Conservation (phyloP, 2,797 vertebrate species). For the Sphenodon punctatus region DNA sequence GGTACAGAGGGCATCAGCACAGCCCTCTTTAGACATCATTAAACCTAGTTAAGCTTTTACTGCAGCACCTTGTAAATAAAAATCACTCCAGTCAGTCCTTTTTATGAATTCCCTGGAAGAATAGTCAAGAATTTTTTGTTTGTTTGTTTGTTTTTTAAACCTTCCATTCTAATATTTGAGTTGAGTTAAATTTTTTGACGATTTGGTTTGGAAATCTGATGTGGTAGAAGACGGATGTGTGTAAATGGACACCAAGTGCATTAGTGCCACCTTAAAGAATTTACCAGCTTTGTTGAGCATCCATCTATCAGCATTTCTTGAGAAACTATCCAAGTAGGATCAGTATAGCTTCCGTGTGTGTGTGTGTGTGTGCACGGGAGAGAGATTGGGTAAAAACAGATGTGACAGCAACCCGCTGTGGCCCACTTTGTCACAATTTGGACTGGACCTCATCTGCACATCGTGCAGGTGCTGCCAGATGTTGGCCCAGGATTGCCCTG, state of each 20-base stretch:
- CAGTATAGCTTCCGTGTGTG: background rate
- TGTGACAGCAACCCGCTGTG: too few relatives aligned
- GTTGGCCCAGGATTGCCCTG: too few relatives aligned
- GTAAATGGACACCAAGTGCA: background rate
- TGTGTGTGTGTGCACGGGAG: background rate
- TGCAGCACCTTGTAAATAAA: too few relatives aligned
- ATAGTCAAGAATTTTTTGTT: background rate
- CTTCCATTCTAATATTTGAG: background rate
- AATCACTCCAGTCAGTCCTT: background rate
- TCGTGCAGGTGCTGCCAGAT: too few relatives aligned
- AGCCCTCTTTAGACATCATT: background rate
- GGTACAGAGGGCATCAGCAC: background rate
- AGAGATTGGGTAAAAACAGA: too few relatives aligned
- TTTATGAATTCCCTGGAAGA: background rate
- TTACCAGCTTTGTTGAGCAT: background rate
- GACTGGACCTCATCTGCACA: too few relatives aligned
- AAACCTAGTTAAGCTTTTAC: background rate
- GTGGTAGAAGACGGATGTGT: background rate
- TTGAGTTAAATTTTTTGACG: background rate
- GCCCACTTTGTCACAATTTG: too few relatives aligned
- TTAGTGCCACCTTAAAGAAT: background rate
- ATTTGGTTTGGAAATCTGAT: background rate
- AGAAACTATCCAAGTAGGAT: background rate
- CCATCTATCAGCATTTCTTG: background rate
- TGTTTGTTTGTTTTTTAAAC: too few relatives aligned